phyloP scores from a whole-genome alignment of 2,888 invertebrate genomes.

The Caenorhabditis imperialis region DNA sequence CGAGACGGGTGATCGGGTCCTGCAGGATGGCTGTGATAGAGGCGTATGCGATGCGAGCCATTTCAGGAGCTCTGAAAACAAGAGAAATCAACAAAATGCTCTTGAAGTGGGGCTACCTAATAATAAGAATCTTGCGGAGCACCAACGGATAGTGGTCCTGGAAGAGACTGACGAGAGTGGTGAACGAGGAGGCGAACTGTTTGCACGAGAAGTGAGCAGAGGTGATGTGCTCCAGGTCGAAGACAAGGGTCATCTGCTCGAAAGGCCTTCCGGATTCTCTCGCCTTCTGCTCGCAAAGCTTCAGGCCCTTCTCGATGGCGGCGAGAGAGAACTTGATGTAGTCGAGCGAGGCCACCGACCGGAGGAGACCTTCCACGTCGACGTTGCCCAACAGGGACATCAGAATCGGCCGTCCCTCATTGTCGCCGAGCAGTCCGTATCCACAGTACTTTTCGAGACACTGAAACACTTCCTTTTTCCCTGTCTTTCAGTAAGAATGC shows the following conservation, averaged over 20 bases:
- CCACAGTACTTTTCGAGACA: constrained; percentile 78
- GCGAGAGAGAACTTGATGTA: constrained; percentile 78
- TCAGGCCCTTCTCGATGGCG: constrained; percentile 77
- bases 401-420: constrained; percentile 76
- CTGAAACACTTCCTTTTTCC: constrained; percentile 61
- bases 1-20: constrained; percentile 71
- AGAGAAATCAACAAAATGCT: not conserved
- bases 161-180: constrained; percentile 77
- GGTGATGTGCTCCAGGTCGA: constrained; percentile 77
- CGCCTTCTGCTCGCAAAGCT: constrained; percentile 72
- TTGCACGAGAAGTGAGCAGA: constrained; percentile 76
- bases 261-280: constrained; percentile 74
- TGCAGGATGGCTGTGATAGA: constrained; percentile 76
- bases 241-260: constrained; percentile 77
- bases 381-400: constrained; percentile 77
- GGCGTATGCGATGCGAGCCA: constrained; percentile 77
- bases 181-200: constrained; percentile 77
- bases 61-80: constrained; percentile 73
- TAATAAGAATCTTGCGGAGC: constrained; percentile 76
- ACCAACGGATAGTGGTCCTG: constrained; percentile 78
- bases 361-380: constrained; percentile 77
- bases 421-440: constrained; percentile 77
- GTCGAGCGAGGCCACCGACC: constrained; percentile 76
- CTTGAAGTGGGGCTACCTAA: constrained; percentile 55
- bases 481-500: too few species aligned